A percentile compares a stretch with the other conserved stretches of the same genome.
These are phyloP conservation scores for Drosophila yakuba DNA, from an alignment of 1,140 invertebrate genomes.

Conservation along the genomic window DNA sequence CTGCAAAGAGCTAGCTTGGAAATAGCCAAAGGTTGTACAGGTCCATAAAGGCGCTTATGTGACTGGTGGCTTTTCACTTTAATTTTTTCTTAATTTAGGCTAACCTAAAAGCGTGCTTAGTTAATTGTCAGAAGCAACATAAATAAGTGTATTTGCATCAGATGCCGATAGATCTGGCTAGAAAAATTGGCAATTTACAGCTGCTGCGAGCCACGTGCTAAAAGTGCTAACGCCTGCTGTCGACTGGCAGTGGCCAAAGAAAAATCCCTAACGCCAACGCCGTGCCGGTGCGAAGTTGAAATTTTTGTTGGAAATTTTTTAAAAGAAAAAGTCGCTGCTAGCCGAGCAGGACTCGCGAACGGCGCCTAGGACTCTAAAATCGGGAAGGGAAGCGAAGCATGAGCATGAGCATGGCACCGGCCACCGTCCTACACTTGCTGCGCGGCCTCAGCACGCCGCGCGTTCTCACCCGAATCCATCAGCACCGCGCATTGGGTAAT, in stretches of 20 bases:
- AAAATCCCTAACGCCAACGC: conserved; percentile 27
- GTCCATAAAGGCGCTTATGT: no score
- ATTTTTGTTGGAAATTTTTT: conserved; percentile 24
- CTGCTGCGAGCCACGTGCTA: conserved; percentile 12
- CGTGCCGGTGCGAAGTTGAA: conserved; percentile 32
- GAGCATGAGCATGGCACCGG: conserved; percentile 53
- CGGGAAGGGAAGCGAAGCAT: not conserved
- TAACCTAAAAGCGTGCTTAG: no score
- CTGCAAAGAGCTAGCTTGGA: not conserved
- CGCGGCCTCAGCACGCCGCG: conserved; percentile 40
- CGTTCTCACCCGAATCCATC: conserved; percentile 17
- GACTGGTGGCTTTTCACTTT: no score
- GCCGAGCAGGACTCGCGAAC: conserved; percentile 12
- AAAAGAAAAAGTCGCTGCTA: conserved; percentile 17
- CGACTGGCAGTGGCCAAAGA: not conserved
- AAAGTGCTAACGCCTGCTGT: conserved; percentile 42
- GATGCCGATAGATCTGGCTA: not conserved
- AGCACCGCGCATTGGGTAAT: conserved; percentile 45
- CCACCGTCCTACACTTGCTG: conserved; percentile 53
- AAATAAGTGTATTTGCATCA: rapidly evolving
- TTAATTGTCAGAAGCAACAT: no score
- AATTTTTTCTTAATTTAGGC: no score
- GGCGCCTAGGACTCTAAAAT: conserved; percentile 9
- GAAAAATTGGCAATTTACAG: not conserved
- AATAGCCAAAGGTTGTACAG: not conserved